phyloP scores from a whole-genome alignment of 2,888 invertebrate genomes.

The Eulithis testata region DNA sequence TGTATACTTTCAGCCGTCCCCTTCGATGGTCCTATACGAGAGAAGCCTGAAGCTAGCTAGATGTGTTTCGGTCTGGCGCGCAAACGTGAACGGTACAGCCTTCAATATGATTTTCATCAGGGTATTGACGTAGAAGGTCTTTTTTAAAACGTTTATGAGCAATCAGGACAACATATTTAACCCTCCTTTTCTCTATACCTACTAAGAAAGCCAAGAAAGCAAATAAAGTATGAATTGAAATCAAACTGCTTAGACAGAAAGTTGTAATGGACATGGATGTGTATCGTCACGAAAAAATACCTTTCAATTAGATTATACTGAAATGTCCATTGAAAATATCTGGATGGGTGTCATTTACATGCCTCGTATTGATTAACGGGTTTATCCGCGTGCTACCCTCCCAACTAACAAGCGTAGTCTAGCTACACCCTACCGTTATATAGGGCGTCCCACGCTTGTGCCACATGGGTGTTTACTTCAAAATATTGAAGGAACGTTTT shows the following conservation, averaged over 20 bases:
- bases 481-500: too few species aligned
- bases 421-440: constrained; percentile 23
- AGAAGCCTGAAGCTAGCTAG: constrained; percentile 34
- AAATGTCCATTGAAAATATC: constrained; percentile 30
- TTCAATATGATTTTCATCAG: constrained; percentile 14
- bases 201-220: too few species aligned
- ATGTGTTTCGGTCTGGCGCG: constrained; percentile 29
- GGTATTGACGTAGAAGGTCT: neutral
- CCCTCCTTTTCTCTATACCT: too few species aligned
- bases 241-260: too few species aligned
- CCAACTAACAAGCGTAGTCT: constrained; percentile 31
- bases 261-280: too few species aligned
- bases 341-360: constrained; percentile 42
- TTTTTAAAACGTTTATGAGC: too few species aligned
- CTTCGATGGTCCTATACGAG: constrained; percentile 18
- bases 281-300: too few species aligned
- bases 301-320: neutral
- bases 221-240: too few species aligned
- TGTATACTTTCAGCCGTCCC: constrained; percentile 13
- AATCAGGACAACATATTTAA: too few species aligned
- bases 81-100: constrained; percentile 16
- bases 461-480: too few species aligned
- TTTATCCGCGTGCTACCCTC: constrained; percentile 37
- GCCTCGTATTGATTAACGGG: constrained; percentile 44
- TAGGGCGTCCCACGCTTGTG: neutral